Base-by-base conservation (phyloP, 2,797 vertebrate genomes). In the Agapornis canus region DNA sequence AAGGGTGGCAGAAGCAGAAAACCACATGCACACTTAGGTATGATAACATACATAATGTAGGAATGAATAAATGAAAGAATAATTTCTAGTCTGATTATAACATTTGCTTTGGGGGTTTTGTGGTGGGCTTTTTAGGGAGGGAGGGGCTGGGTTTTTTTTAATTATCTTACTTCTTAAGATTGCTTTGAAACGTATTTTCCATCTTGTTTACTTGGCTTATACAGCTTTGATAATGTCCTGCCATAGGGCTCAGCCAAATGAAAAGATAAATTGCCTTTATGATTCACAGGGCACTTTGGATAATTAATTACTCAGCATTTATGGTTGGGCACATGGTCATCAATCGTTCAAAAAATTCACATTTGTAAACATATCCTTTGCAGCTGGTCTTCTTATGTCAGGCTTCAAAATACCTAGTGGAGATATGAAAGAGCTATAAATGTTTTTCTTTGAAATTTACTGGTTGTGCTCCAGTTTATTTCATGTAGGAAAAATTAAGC, bases 301-400 rank as follows among this genome's bases (percentile, higher is more conserved):
- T 94, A 96, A 94, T 89, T 92, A 95, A 91, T 94, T 92, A 91
- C 72, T 86, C 77, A 76, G 43, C 79, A 90, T 83, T 94, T 89
- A 94, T 45, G 40, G 59, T 83, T 88, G 90, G 85, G 76, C 84
- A 83, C 72, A 70, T 76, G 69, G 63, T 88, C 91, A 94, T 96
- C 91, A 96, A 94, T 91, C 10, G 0, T 81, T 94, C 1, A 70
- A 81, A 95, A 96, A 88, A 56, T 23, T 76, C 59, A 86, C 56
- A 26, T 97, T 97, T 93, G 66, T 90, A 94, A 96, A 97, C 66
- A 86, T 82, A 95, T 89, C 51, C 63, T 93, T 91, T 94, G 91
- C 91, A 93, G 85, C 80, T 95, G 89, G 52, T 94, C 83, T 86
- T 94, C 82, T 96, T 87, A 85, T 90, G 88, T 83, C 92, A 89